These are phyloP conservation scores for Tetrax tetrax DNA, from an alignment of 2,113 vertebrate species.

Conservation along the genomic window DNA sequence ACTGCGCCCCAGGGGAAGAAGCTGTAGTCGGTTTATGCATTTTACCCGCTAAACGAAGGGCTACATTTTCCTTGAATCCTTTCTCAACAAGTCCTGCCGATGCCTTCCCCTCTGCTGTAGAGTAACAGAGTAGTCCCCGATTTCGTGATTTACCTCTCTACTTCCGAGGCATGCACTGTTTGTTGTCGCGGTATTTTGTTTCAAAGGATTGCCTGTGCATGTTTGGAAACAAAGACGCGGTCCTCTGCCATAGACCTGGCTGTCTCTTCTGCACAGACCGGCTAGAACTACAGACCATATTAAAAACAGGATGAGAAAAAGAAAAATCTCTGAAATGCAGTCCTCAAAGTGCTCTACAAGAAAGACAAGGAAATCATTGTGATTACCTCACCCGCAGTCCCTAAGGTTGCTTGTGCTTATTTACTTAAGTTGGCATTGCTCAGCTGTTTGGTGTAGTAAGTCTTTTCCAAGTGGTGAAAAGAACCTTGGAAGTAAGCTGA, in stretches of 20 bases:
- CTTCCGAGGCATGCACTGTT: accelerated
- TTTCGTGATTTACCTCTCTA: background rate
- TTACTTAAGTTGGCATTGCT: background rate
- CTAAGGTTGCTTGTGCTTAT: background rate
- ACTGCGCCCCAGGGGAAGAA: background rate
- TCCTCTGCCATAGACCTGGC: background rate
- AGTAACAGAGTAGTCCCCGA: accelerated
- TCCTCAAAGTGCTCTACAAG: background rate
- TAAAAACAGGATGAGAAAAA: background rate
- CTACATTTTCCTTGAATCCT: background rate
- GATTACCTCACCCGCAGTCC: background rate
- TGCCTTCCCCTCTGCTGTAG: background rate
- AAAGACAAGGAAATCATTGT: background rate
- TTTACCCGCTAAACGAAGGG: background rate
- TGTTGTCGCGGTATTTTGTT: accelerated
- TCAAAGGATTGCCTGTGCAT: background rate
- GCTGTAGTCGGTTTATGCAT: accelerated
- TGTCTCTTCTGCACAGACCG: background rate
- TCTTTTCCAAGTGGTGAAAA: background rate
- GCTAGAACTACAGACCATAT: background rate
- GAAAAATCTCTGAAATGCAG: background rate
- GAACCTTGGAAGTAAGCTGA: background rate
- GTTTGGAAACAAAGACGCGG: background rate
- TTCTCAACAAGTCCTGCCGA: accelerated
- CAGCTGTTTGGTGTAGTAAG: accelerated